Base-by-base conservation (phyloP, 2,888 invertebrate species). In the Nephrotoma appendiculata region DNA sequence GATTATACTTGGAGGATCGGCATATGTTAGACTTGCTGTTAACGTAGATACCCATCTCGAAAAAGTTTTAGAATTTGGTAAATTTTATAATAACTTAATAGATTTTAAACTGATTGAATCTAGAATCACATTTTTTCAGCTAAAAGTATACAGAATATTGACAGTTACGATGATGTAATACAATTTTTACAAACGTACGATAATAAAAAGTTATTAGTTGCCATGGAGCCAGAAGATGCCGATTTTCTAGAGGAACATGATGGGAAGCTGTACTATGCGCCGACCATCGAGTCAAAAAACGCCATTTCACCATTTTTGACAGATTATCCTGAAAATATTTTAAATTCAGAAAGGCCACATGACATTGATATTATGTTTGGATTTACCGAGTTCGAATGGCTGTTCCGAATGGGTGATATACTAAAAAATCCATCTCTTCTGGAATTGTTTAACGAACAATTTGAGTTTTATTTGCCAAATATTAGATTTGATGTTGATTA, bases 361-460 rank as follows among this genome's bases (percentile, higher is more conserved):
- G 41, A 86, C 5, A 48, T 86, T 86, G 86, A 86, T 43, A 42
- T 48, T 15, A 86, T 86, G 43, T 71, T 86, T 57, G 86, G 71
- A 15, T 19, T 43, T 43, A 42, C n/a, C 19, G n/a, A 57, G 19
- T 31, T 86, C 86, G 86, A 87, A 87, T 57, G 41, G 71, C 44
- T 48, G 41, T 57, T 86, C 6, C 11, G 85, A n/a, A 31, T 86
- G n/a, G 71, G 12, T 41, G 83, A 71, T 71, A 85, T 86, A 19
- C 11, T 86, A 42, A 12, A 83, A 43, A 83, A 86, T 86, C 87
- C 86, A 5, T 19, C 19, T 11, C 41, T 87, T 42, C 86, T 87
- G 5, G 31, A 86, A 41, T 12, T 86, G n/a, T 87, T 87, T 52
- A 86, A 87, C 48, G 83, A 86, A 12, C 85, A 71, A 42, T 87